Percentiles rank a stretch among this genome's conserved stretches.
These are phyloP conservation scores for Apostichopus leukothele DNA, from an alignment of 53 echinoderm and acorn worm species.

Conservation along the genomic window DNA sequence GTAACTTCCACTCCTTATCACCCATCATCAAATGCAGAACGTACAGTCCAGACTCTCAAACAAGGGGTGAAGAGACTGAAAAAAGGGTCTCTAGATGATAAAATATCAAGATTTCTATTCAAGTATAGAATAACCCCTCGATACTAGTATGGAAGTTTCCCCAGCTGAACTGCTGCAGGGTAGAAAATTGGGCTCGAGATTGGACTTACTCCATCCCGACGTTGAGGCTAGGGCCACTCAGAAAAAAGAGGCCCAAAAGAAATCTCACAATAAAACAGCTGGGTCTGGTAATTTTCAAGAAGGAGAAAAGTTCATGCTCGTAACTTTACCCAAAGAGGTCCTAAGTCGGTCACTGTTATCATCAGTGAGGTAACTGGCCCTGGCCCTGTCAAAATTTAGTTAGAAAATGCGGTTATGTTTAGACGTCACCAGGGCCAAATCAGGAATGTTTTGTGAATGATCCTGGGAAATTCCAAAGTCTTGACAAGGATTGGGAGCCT, in stretches of 20 bases:
- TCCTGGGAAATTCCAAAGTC: too few species aligned
- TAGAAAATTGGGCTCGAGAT: neutral
- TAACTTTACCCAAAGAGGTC: slow-evolving; percentile 13
- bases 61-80: neutral
- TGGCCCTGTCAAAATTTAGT: too few species aligned
- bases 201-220: neutral
- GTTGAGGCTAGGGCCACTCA: neutral
- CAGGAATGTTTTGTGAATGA: too few species aligned
- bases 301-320: neutral
- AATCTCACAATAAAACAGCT: too few species aligned
- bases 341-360: neutral
- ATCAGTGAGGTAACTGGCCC: too few species aligned
- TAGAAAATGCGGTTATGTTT: too few species aligned
- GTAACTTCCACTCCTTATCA: neutral
- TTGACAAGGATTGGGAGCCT: too few species aligned
- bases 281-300: neutral
- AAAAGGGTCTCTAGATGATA: neutral
- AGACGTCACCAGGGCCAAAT: too few species aligned
- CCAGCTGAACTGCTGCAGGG: neutral
- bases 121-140: neutral
- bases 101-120: slow-evolving; percentile 3
- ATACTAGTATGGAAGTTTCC: neutral
- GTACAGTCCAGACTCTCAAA: neutral
- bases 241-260: neutral
- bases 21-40: neutral